Conservation (phyloP, 2,113 vertebrate species). For the Crotophaga sulcirostris region DNA sequence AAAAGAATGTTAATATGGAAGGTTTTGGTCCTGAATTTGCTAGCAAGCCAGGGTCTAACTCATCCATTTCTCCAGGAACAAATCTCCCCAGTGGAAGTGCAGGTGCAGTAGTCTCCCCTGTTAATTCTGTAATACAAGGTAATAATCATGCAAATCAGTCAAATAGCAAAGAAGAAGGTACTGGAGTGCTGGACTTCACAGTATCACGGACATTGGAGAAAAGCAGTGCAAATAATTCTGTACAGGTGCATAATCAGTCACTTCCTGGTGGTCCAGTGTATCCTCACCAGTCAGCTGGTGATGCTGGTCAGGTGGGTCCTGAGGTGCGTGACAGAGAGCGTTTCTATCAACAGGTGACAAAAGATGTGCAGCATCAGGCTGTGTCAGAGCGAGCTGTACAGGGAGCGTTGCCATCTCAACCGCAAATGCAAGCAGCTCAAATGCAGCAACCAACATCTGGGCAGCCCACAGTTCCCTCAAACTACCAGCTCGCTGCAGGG, state of each 20-base stretch:
- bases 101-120: not conserved
- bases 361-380: constrained; percentile 79
- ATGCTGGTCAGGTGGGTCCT: not conserved
- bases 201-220: constrained; percentile 75
- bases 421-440: constrained; percentile 10
- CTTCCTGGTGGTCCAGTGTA: constrained; percentile 31
- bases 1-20: constrained; percentile 58
- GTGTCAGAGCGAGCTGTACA: constrained; percentile 45
- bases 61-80: not conserved
- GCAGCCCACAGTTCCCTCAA: constrained; percentile 6
- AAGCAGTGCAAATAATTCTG: constrained; percentile 18
- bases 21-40: constrained; percentile 29
- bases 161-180: not conserved
- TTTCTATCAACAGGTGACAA: constrained; percentile 94
- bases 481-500: constrained; percentile 38
- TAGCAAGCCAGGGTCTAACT: constrained; percentile 57
- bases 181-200: constrained; percentile 84
- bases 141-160: not conserved
- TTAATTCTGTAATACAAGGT: not conserved
- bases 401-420: constrained; percentile 39
- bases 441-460: not conserved
- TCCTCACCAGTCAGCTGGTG: constrained; percentile 39
- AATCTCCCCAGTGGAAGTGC: constrained; percentile 4
- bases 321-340: constrained; percentile 73
- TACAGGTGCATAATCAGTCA: constrained; percentile 16